phyloP scores from a whole-genome alignment of 2,797 vertebrate species.

The Mionectes olivaceus region DNA sequence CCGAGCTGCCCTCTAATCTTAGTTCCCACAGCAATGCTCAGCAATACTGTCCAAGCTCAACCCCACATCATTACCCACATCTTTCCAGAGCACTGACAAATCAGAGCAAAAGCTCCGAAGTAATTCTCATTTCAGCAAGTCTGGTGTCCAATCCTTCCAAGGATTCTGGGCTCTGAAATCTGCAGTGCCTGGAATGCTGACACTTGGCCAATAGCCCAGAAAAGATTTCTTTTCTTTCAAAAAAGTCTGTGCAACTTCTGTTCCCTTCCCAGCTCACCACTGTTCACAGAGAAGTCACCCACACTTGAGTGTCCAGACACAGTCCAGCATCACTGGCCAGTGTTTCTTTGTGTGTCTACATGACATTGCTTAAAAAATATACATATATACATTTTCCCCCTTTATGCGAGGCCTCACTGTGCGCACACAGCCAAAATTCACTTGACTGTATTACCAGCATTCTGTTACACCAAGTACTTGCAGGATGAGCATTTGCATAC shows the following conservation, averaged over 20 bases:
- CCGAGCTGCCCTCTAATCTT: neutral
- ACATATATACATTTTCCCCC: neutral
- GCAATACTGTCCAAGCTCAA: neutral
- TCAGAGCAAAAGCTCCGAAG: neutral
- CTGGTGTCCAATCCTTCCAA: neutral
- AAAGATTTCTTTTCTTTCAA: neutral
- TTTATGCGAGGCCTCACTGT: neutral
- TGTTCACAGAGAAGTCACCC: neutral
- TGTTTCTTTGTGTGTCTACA: neutral
- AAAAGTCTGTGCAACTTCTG: neutral
- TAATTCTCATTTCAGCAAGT: neutral
- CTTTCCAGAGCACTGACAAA: neutral
- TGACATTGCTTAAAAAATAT: neutral
- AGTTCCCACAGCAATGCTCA: fast-evolving
- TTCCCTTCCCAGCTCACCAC: neutral
- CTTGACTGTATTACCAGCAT: neutral
- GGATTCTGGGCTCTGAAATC: neutral
- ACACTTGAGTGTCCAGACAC: neutral
- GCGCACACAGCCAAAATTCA: neutral
- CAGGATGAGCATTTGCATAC: neutral
- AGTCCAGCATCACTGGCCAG: neutral
- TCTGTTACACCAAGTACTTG: neutral
- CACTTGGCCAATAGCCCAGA: neutral
- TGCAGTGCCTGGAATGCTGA: neutral
- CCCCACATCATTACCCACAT: neutral